Base-by-base conservation (phyloP, 2,888 invertebrate genomes). In the Metellina segmentata region DNA sequence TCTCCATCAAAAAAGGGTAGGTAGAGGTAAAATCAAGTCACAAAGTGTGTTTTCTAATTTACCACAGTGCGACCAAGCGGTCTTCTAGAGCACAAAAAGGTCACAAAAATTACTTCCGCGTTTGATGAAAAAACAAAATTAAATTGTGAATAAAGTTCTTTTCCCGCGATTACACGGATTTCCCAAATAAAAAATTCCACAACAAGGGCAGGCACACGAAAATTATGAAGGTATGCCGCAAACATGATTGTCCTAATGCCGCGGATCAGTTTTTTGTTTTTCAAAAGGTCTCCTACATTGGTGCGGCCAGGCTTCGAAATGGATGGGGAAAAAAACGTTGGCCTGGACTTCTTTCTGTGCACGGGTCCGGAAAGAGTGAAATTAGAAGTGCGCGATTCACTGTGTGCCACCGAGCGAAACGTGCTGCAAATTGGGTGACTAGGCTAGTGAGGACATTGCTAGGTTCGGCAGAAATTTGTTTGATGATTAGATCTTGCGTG, bases 21-120 rank as follows among this genome's bases (percentile, higher is more conserved):
- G 61, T 9, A 61, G 4, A 61, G 8, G 61, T 16, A 61, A 61
- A 61, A 61, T 8, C 34, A 4, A 34, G 61, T 61, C 9, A 16
- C 61, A 61, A 61, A 61, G 61, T 16, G 16, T 61, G 11, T 16
- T 61, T 61, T 61, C 61, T 16, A 61, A 61, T 8, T 9, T 61
- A 61, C 16, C 61, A 11, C 61, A 61, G 61, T 16, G 61, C 61
- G 16, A 61, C 61, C 51, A 13, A 51, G n/a, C 48, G 16, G 49
- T 48, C 34, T 34, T 34, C 34, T 4, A 34, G 34, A 34, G 34
- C 34, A 70, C 51, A 87, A 87, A 79, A 79, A 61, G 72, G 72
- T 81, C 79, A 79, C 1, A 52, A 9, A 87, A 87, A 87, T 72
- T 72, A 87, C 87, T 87, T 87, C 87, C 87, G 87, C 71, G n/a